These are phyloP conservation scores for Rhyacophila evoluta DNA, from an alignment of 2,888 invertebrate genomes.

Conservation along the genomic window DNA sequence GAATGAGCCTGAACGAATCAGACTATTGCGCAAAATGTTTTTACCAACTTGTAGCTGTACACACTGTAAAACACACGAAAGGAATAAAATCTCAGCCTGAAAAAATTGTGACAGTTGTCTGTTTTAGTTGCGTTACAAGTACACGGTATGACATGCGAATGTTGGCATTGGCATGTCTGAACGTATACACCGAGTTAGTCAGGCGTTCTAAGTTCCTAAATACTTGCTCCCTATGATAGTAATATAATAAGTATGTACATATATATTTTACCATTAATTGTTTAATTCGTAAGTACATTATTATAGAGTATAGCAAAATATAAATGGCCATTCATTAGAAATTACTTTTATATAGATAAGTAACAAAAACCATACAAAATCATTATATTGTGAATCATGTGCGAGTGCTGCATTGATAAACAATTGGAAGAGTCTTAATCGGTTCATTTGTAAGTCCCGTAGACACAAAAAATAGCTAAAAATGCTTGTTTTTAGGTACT, in stretches of 20 bases:
- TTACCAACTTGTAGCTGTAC: background rate
- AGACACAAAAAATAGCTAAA: conserved; percentile 28
- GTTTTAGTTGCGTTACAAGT: background rate
- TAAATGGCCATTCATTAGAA: conserved; percentile 35
- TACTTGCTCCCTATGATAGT: conserved; percentile 55
- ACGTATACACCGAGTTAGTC: conserved; percentile 47
- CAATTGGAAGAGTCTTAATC: background rate
- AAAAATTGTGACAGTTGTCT: background rate
- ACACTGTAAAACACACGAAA: background rate
- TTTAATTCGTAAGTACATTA: conserved; percentile 39
- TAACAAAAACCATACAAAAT: conserved; percentile 27
- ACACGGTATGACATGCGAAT: conserved; percentile 26
- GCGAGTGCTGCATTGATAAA: conserved; percentile 45
- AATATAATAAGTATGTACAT: conserved; percentile 54
- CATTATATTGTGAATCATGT: conserved; percentile 46
- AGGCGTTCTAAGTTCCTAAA: conserved; percentile 55
- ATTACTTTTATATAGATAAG: conserved; percentile 13
- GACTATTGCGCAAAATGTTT: conserved; percentile 23
- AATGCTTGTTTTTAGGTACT: conserved; percentile 37
- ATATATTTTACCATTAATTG: conserved; percentile 42
- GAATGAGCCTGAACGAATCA: conserved; percentile 52
- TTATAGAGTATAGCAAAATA: conserved; percentile 29
- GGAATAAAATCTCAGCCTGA: background rate
- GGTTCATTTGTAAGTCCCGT: background rate
- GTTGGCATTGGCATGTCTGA: conserved; percentile 46